phyloP scores from a whole-genome alignment of 2,888 invertebrate genomes.

The Stenotaenia linearis region DNA sequence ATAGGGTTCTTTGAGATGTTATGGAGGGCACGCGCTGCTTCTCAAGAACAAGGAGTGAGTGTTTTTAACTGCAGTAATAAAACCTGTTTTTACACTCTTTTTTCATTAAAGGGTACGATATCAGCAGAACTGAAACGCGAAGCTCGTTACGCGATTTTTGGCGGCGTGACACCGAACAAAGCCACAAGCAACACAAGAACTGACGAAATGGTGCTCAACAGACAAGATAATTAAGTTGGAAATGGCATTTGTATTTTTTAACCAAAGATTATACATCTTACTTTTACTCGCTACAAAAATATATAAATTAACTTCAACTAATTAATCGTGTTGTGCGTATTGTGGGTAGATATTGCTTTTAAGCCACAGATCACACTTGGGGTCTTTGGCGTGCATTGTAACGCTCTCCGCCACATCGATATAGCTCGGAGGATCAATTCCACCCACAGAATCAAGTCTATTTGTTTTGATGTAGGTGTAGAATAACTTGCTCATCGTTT shows the following conservation, averaged over 20 bases:
- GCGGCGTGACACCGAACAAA: not conserved
- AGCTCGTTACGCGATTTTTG: conserved; percentile 31
- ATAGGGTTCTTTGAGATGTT: conserved; percentile 49
- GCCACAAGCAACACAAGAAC: not conserved
- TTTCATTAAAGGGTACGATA: conserved; percentile 38
- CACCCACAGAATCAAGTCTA: not conserved
- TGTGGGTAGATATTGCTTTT: conserved; percentile 15
- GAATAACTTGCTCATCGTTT: not conserved
- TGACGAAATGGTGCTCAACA: not conserved
- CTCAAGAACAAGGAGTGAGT: conserved; percentile 41
- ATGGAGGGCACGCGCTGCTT: conserved; percentile 43
- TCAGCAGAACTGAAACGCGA: conserved; percentile 39
- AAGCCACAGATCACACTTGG: conserved; percentile 18
- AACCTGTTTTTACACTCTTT: too few species aligned
- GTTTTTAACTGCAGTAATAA: too few species aligned
- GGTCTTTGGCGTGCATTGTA: not conserved
- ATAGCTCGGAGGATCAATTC: not conserved
- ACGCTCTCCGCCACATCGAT: not conserved
- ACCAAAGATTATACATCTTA: not conserved
- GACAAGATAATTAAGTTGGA: not conserved
- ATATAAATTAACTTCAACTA: not conserved
- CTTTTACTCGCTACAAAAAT: not conserved
- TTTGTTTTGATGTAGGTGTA: not conserved
- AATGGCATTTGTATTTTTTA: not conserved
- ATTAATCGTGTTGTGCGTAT: conserved; percentile 7